Evolutionary conservation across 2,888 invertebrate species (phyloP), one percentile per base, ranked within the genome.

Genomic region (Netelia virgata): DNA sequence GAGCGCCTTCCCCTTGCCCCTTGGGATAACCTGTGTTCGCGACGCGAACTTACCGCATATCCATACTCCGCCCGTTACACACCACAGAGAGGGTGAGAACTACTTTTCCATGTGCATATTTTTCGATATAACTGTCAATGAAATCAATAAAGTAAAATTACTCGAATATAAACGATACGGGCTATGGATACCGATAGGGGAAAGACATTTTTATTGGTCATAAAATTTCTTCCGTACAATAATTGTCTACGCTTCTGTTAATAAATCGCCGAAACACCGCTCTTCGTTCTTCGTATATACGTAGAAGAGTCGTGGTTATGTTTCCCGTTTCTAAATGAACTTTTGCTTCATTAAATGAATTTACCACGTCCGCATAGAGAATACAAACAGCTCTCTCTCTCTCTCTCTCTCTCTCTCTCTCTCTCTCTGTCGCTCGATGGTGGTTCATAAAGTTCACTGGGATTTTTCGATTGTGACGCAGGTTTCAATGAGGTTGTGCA

Each of bases 361-460:
- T 72, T 78, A 43, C 61, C 55, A n/a, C 69, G 11, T 28, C 2
- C 61, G 14, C 5, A 18, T 14, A 36, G 59, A 47, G 18, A 28
- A 69, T 55, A 47, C 43, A 61, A 20, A 23, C 47, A 36, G 18
- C n/a, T 57, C 41, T 59, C 14, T 41, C 8, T 28, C 28, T 23
- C 1, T 23, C 23, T 23, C 23, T 23, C 23, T 23, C 23, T 23
- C 1, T 23, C 23, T 23, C 23, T 23, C 23, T 0, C 23, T 23
- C 23, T 28, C 20, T 66, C 53, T 59, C 14, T 41, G 5, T 28
- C 28, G 2, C 3, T 43, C 36, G 63, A 55, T 9, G n/a, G 68
- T 47, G 68, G 68, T 77, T 77, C 68, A 53, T 78, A 70, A 78
- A 78, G 50, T 70, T 70, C n/a, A 20, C 41, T n/a, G 63, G 63